Conservation (phyloP, 2,888 invertebrate genomes). For the Amblyteles armatorius region DNA sequence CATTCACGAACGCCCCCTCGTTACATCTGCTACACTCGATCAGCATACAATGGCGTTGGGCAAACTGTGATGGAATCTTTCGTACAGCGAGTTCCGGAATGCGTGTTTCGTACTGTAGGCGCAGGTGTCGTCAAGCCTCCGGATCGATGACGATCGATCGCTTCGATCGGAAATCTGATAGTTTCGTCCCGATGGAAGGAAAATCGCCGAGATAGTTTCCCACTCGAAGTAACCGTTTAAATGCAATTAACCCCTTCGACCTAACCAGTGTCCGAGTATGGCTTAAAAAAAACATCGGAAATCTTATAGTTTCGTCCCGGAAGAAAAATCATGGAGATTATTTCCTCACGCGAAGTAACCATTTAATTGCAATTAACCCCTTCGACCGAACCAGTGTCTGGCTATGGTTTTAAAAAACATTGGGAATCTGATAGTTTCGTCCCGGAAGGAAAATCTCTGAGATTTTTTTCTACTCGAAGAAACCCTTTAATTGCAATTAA, state of each 20-base stretch:
- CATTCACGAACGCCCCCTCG: conserved; percentile 13
- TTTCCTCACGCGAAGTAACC: background rate
- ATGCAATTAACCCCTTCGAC: no score
- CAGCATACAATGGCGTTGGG: conserved; percentile 12
- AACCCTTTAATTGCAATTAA: background rate
- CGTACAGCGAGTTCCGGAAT: background rate
- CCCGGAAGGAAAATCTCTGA: background rate
- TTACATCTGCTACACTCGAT: background rate
- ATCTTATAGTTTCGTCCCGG: background rate
- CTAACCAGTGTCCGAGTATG: no score
- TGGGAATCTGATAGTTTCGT: background rate
- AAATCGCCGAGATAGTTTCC: background rate
- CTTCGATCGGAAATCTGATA: background rate
- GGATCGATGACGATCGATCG: background rate
- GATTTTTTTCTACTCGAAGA: background rate
- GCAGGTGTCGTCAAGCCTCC: background rate
- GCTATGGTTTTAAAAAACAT: no score
- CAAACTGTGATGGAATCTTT: background rate
- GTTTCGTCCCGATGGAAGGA: background rate
- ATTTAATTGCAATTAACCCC: no score
- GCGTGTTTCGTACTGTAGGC: background rate
- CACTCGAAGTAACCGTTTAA: background rate
- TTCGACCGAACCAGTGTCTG: no score
- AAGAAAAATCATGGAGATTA: background rate
- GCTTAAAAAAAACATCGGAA: background rate